phyloP scores from a whole-genome alignment of 2,888 invertebrate genomes.

The Nezara viridula region DNA sequence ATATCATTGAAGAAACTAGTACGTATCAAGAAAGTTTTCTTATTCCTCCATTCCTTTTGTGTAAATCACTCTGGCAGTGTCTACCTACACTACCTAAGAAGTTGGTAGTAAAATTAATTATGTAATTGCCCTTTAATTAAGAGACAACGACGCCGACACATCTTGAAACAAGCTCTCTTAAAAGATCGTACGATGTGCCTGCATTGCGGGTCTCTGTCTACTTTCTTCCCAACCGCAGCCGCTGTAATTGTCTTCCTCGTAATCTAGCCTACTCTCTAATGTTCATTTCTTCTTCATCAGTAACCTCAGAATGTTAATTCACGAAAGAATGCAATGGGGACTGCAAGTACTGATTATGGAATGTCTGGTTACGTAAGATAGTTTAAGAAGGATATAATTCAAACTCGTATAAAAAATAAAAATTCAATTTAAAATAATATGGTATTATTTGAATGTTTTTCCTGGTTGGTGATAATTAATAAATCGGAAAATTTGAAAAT shows the following conservation, averaged over 20 bases:
- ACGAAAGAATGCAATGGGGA: not conserved
- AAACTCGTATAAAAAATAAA: too few species aligned
- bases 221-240: not conserved
- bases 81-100: too few species aligned
- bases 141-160: not conserved
- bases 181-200: not conserved
- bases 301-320: slow-evolving; percentile 38
- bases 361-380: not conserved
- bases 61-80: not conserved
- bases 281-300: slow-evolving; percentile 6
- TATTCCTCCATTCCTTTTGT: not conserved
- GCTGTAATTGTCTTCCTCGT: not conserved
- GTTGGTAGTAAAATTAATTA: not conserved
- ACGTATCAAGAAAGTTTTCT: not conserved
- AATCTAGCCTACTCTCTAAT: not conserved
- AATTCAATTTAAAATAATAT: too few species aligned
- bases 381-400: not conserved
- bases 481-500: too few species aligned
- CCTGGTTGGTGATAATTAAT: too few species aligned
- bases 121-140: not conserved
- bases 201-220: not conserved
- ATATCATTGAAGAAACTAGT: too few species aligned
- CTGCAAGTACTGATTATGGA: not conserved
- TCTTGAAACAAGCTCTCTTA: not conserved
- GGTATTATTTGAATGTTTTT: too few species aligned